Base-by-base conservation (phyloP, 2,888 invertebrate species). In the Pheosia tremula region DNA sequence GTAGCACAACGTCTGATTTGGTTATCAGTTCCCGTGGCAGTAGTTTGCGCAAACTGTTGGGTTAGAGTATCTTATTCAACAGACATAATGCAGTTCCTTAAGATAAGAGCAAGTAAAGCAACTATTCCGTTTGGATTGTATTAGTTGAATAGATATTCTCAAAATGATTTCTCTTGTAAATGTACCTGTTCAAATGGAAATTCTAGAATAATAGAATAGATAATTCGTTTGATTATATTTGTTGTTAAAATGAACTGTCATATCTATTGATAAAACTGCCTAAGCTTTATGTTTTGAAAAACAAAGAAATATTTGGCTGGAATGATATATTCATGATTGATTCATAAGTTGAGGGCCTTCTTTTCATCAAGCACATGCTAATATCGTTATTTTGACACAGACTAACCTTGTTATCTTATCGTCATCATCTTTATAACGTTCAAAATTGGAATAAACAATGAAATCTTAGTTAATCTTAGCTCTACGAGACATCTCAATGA, bases 51-150 rank as follows among this genome's bases (percentile, higher is more conserved):
- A 66, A 68, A 73, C 71, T 69, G 62, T 63, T 56, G 56, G 59
- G 65, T 57, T 64, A 62, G 62, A 64, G 64, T 63, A 58, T 69
- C 72, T 74, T 67, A 72, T 76, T 70, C 66, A 68, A 71, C 62
- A 66, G 66, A 67, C 64, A 69, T 73, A 71, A 69, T 66, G 64
- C 62, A 68, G 56, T 70, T 62, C 45, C 53, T 37, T 11, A 24
- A 53, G 53, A 53, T 53, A 53, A 9, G 13, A 50, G 50, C 50
- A 6, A 8, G 50, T 24, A 6, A 8, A 13, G 7, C 24, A 6
- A 24, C 50, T 50, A 4, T 24, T 6, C 50, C 2, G 24, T 24
- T 50, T 50, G 24, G 49, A 24, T 24, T 50, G 24, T 50, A 50
- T 50, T 50, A 6, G 49, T 50, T 8, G 50, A 24, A 50, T 13